Conservation (phyloP, 2,888 invertebrate species). For the Noctua janthe region DNA sequence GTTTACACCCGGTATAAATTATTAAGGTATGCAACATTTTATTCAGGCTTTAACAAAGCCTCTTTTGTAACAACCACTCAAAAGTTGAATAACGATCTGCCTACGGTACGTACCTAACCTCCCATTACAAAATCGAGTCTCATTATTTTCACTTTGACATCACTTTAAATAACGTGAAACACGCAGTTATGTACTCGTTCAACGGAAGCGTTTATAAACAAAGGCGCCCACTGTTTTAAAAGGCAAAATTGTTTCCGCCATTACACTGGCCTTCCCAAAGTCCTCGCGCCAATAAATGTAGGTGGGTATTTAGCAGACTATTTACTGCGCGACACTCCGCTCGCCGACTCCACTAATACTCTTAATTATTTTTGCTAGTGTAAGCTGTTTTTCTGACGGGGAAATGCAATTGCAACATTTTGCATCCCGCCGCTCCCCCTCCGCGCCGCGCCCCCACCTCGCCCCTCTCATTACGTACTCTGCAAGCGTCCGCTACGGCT, state of each 20-base stretch:
- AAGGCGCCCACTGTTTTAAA: conserved; percentile 82
- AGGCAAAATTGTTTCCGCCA: conserved; percentile 87
- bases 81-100: conserved; percentile 55
- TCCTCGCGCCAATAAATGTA: conserved; percentile 88
- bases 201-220: conserved; percentile 77
- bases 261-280: conserved; percentile 83
- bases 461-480: conserved; percentile 86
- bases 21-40: neutral
- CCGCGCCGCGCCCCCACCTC: conserved; percentile 67
- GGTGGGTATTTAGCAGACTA: conserved; percentile 89
- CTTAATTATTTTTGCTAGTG: conserved; percentile 90
- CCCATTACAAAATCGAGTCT: conserved; percentile 56
- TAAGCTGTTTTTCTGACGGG: conserved; percentile 90
- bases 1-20: too few species aligned
- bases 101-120: conserved; percentile 28
- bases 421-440: conserved; percentile 80
- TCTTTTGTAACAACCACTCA: conserved; percentile 48
- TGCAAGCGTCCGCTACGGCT: conserved; percentile 84
- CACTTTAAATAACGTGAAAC: conserved; percentile 63
- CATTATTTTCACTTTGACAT: conserved; percentile 67
- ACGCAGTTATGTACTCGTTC: conserved; percentile 63
- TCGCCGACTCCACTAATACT: conserved; percentile 88
- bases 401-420: conserved; percentile 89
- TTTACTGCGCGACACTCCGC: conserved; percentile 88
- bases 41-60: conserved; percentile 36